Evolutionary conservation across 1,140 invertebrate genomes (phyloP).

Genomic region (Trachymyrmex septentrionalis): DNA sequence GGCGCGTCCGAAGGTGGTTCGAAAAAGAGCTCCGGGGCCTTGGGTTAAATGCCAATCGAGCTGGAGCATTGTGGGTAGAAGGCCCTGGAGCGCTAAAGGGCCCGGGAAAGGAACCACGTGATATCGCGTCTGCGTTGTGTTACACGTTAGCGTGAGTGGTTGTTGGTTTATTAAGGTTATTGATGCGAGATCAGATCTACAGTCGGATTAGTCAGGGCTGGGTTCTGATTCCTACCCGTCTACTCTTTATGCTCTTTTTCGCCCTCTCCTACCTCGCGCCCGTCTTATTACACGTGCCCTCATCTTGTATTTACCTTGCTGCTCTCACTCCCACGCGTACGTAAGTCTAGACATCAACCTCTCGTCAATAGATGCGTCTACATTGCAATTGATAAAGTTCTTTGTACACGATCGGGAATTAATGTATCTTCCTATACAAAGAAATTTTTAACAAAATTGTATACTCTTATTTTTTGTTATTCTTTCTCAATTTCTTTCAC

Average conservation of each 20-base stretch:
- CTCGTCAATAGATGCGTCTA: slow-evolving; percentile 39
- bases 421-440: neutral
- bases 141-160: slow-evolving; percentile 78
- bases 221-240: slow-evolving; percentile 78
- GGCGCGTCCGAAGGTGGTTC: slow-evolving; percentile 35
- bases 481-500: neutral
- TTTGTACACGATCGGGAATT: neutral
- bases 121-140: slow-evolving; percentile 74
- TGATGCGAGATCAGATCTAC: slow-evolving; percentile 83
- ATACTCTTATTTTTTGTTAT: neutral
- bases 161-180: slow-evolving; percentile 85
- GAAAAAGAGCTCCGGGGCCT: slow-evolving; percentile 65
- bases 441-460: slow-evolving; percentile 3
- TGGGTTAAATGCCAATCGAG: slow-evolving; percentile 82
- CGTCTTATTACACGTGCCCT: slow-evolving; percentile 62
- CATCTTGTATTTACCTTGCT: slow-evolving; percentile 58
- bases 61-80: slow-evolving; percentile 79
- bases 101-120: slow-evolving; percentile 64
- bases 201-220: slow-evolving; percentile 80
- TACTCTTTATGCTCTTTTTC: slow-evolving; percentile 37
- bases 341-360: slow-evolving; percentile 53
- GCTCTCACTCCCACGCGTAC: slow-evolving; percentile 55
- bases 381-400: slow-evolving; percentile 23
- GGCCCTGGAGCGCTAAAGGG: slow-evolving; percentile 74
- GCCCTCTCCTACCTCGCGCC: slow-evolving; percentile 26